phyloP scores from a whole-genome alignment of 2,797 vertebrate species.

The Xyrichtys novacula region DNA sequence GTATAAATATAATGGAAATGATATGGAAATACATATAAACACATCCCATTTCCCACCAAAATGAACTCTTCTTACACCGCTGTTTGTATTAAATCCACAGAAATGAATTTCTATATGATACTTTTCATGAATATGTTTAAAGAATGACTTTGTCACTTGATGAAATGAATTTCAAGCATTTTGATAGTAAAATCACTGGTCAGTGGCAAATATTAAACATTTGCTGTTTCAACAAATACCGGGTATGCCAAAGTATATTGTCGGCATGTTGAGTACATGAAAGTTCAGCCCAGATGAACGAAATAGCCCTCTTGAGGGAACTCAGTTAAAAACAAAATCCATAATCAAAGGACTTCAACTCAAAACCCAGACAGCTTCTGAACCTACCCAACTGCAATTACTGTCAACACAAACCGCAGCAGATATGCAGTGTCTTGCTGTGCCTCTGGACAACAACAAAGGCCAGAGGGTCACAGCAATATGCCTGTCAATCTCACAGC shows the following conservation, averaged over 20 bases:
- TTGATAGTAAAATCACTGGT: background rate
- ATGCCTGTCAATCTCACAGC: constrained; percentile 81
- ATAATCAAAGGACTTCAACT: constrained; percentile 47
- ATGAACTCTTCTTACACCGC: background rate
- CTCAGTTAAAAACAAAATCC: constrained; percentile 40
- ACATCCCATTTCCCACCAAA: no score
- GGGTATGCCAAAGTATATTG: background rate
- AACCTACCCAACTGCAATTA: constrained; percentile 42
- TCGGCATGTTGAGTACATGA: constrained; percentile 5
- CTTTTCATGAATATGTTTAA: no score
- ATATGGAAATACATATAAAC: no score
- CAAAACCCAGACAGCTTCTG: constrained; percentile 13
- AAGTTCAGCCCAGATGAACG: background rate
- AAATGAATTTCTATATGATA: background rate
- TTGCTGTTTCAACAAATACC: constrained; percentile 1
- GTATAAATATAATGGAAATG: no score
- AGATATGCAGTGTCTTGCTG: constrained; percentile 61
- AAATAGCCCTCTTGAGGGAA: constrained; percentile 7
- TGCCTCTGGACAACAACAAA: constrained; percentile 63
- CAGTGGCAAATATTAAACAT: background rate
- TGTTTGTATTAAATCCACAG: background rate
- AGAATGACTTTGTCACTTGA: no score
- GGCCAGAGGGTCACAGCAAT: constrained; percentile 73
- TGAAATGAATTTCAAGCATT: background rate
- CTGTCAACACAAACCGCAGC: constrained; percentile 43